Base-by-base conservation (phyloP, 2,113 vertebrate species). In the Perccottus glenii region DNA sequence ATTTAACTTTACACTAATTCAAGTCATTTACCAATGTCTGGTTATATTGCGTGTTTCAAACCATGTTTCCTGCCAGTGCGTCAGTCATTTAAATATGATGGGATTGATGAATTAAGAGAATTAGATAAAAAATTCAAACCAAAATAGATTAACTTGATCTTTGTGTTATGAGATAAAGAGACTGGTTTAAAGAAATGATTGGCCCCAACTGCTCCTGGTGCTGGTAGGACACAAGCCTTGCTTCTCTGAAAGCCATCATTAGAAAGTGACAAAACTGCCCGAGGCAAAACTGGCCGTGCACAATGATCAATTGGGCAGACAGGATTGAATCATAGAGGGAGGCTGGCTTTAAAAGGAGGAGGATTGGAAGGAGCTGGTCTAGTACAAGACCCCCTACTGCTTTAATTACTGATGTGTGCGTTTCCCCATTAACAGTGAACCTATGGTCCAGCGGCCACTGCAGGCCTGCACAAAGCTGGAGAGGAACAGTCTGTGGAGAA, bases 391-490 rank as follows among this genome's bases (percentile, higher is more conserved):
- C 88, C 88, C 91, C 91, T 74, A 75, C 92, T 91, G 93, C 89
- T 93, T 93, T 93, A 94, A 93, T 93, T 93, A 93, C 93, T 86
- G 88, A 89, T 90, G 88, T 89, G 85, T 89, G 87, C 89, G 75
- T 88, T 85, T 92, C 87, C 81, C 89, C 78, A 88, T 90, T 91
- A 91, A 81, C 81, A 65, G 85, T 83, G 67, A 88, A 91, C 91
- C 90, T 90, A 84, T 88, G 87, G 83, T 85, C 84, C 85, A 66
- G 79, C 70, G 75, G 89, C 83, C 86, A 69, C 85, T 78, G 70
- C 10, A 67, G 79, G 80, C 67, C 70, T 4, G 75, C 81, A 92
- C 91, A 92, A 91, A 92, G 88, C 83, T 85, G 66, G 60, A 70
- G 81, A 91, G 87, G 78, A 87, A 85, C 71, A 70, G 73, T 77